Conservation (phyloP, 2,113 vertebrate genomes). For the Barbus barbus region DNA sequence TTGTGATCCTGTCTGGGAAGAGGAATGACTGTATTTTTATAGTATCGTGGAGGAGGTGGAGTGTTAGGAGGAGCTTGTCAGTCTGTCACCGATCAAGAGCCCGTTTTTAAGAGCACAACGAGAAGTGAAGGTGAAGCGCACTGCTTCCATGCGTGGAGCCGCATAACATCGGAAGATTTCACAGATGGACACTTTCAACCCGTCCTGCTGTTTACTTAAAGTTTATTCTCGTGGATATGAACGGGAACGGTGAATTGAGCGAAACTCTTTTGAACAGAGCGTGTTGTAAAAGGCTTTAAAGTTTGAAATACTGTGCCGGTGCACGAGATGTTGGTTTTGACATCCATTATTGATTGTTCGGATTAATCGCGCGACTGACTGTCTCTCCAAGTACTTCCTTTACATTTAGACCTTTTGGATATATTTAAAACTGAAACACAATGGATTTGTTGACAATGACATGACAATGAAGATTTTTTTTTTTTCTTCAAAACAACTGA, state of each 20-base stretch:
- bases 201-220: not conserved
- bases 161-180: slow-evolving; percentile 1
- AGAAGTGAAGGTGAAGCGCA: slow-evolving; percentile 38
- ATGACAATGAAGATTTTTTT: not conserved
- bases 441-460: not conserved
- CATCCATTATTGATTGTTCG: not conserved
- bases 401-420: not conserved
- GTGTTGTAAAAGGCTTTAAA: not conserved
- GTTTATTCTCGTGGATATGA: slow-evolving; percentile 4
- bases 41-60: slow-evolving; percentile 18
- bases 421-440: not conserved
- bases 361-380: not conserved
- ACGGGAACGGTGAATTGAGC: not conserved
- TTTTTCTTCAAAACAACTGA: too few species aligned
- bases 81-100: slow-evolving; percentile 23
- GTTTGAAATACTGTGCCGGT: slow-evolving; percentile 10
- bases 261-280: not conserved
- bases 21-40: not conserved
- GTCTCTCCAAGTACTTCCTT: too few species aligned
- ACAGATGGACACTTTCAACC: slow-evolving; percentile 1
- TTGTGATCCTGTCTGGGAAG: not conserved
- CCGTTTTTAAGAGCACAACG: slow-evolving; percentile 44
- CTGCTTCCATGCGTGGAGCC: slow-evolving; percentile 33
- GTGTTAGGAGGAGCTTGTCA: slow-evolving; percentile 36
- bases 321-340: slow-evolving; percentile 1